phyloP scores from a whole-genome alignment of 2,113 vertebrate genomes.

The Odocoileus virginianus region DNA sequence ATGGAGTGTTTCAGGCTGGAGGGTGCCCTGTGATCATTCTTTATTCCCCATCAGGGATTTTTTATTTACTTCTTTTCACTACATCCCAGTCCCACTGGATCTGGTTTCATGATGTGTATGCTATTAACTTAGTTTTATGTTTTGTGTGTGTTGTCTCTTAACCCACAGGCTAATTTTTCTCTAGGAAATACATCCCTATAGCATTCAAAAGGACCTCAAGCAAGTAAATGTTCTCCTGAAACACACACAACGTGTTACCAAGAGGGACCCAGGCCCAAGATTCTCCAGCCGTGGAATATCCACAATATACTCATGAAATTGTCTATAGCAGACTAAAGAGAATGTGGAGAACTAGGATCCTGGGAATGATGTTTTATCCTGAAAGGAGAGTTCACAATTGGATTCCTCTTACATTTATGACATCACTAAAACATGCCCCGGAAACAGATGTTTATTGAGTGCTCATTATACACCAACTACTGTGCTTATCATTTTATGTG shows the following conservation, averaged over 20 bases:
- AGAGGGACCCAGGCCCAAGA: background rate
- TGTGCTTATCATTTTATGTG: background rate
- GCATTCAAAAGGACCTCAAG: background rate
- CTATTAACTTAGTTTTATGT: background rate
- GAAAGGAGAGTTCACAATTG: background rate
- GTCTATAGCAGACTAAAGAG: background rate
- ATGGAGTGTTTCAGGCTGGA: background rate
- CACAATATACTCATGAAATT: background rate
- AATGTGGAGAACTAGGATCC: background rate
- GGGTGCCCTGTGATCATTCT: background rate
- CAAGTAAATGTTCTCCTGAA: background rate
- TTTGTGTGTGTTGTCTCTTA: background rate
- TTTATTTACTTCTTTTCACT: background rate
- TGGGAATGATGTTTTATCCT: background rate
- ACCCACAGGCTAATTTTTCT: background rate
- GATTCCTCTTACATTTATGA: background rate
- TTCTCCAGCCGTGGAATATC: background rate
- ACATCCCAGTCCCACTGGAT: background rate
- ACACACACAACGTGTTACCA: background rate
- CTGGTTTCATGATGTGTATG: background rate
- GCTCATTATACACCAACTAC: background rate
- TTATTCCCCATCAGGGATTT: background rate
- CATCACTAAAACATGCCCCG: background rate
- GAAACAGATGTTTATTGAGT: background rate
- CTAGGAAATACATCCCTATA: background rate